Evolutionary conservation across 2,113 vertebrate species (phyloP), one percentile per base, ranked within the genome.

Genomic region (Egretta garzetta): DNA sequence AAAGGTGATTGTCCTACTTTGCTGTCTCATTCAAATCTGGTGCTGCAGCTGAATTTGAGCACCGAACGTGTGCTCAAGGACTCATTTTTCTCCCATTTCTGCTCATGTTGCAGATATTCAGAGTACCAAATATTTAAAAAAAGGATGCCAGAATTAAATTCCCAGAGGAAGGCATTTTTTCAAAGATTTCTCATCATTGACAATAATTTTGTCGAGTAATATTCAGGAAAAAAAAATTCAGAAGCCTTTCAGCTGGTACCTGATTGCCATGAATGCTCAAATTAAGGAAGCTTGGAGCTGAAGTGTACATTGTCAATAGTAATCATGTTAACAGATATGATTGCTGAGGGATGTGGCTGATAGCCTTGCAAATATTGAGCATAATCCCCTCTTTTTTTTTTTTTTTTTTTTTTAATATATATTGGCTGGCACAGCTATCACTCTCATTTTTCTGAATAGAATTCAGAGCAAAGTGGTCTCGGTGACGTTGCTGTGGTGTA

Each of bases 1-100:
- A 73, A 86, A 94, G 93, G 86, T 96, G 81, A 68, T 85, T 95
- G 95, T 94, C 90, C 72, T 88, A 10, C 81, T 96, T 95, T 75
- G 80, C 95, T 95, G 86, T 73, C 58, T 96, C 62, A 50, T 93
- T 96, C 80, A 95, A 95, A 95, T 71, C 53, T 87, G 70, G 76
- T 80, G 26, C 80, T 95, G 93, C 88, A 92, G 79, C 71, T 92
- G 91, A 93, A 85, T 94, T 27, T 62, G 79, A 89, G 70, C 63
- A 71, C 64, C 0, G 1, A 92, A 87, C 0, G 0, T 77, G 66
- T 0, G 2, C 43, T 90, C 75, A 92, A 92, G 85, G 77, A 72
- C 4, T 2, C 8, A 23, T 83, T 93, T 95, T 81, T 73, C 73
- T 93, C 55, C 75, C 50, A 43, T 72, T 86, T 90, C 41, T 96